Conservation (phyloP, 2,797 vertebrate genomes). For the Lepus townsendii region DNA sequence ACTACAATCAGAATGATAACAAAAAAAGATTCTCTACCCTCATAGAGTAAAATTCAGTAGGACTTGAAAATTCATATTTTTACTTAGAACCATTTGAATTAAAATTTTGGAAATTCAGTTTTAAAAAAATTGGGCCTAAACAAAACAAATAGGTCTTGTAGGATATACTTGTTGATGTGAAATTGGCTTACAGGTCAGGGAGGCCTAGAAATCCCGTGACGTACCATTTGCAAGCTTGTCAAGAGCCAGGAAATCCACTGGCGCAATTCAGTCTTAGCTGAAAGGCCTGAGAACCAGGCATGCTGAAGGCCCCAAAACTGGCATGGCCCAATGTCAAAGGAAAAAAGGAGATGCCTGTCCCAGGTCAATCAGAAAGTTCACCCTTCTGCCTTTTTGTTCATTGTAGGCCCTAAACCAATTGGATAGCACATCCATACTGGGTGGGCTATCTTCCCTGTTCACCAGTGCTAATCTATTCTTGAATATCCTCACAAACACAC, state of each 20-base stretch:
- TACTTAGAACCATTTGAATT: slow-evolving; percentile 9
- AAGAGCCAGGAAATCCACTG: not conserved
- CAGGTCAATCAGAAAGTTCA: not conserved
- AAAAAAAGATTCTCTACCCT: not conserved
- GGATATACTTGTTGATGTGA: too few relatives aligned
- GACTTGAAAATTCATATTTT: not conserved
- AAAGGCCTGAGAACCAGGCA: not conserved
- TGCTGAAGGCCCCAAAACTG: not conserved
- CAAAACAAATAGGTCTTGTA: not conserved
- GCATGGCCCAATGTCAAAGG: not conserved
- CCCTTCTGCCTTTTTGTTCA: not conserved
- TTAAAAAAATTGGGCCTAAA: not conserved
- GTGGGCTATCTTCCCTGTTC: not conserved
- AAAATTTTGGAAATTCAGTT: slow-evolving; percentile 30
- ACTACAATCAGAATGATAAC: not conserved
- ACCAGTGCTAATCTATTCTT: not conserved
- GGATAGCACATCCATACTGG: not conserved
- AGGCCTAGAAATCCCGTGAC: not conserved
- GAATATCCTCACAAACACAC: not conserved
- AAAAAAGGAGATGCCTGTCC: not conserved
- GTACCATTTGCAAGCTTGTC: not conserved
- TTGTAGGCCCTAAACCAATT: not conserved
- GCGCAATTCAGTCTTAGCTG: not conserved
- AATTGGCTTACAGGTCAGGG: not conserved
- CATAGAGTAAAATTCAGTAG: not conserved